A percentile compares a stretch with the other conserved stretches of the same genome.
phyloP scores from a whole-genome alignment of 2,888 invertebrate genomes.

The Leptarthrus brevirostris region DNA sequence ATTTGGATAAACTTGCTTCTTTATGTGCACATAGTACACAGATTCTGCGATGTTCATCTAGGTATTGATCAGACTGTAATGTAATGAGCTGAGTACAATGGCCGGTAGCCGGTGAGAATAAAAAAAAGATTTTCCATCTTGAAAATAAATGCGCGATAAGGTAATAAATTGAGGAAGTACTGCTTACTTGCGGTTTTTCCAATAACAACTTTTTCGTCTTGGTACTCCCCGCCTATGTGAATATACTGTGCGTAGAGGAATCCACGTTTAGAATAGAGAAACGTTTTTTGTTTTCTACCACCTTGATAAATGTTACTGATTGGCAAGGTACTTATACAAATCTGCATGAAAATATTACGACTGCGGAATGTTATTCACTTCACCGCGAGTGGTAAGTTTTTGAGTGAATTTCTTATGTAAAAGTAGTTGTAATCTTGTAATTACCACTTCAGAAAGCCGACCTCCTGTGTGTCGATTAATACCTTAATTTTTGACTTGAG shows the following conservation, averaged over 20 bases:
- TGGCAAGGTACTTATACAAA: neutral
- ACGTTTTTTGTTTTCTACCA: neutral
- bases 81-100: slow-evolving; percentile 26
- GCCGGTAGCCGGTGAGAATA: neutral
- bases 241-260: slow-evolving; percentile 3
- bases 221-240: neutral
- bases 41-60: neutral
- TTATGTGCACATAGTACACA: slow-evolving; percentile 5
- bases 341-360: neutral
- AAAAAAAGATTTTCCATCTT: slow-evolving; percentile 8
- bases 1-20: neutral
- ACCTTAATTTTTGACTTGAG: too few species aligned
- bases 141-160: slow-evolving; percentile 30
- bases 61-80: slow-evolving; percentile 14
- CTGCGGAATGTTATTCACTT: neutral
- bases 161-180: slow-evolving; percentile 36
- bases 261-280: neutral
- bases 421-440: too few species aligned
- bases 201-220: slow-evolving; percentile 24
- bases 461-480: too few species aligned
- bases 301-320: neutral
- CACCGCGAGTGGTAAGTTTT: too few species aligned
- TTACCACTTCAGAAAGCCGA: too few species aligned
- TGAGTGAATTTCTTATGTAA: too few species aligned
- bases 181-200: slow-evolving; percentile 37